A percentile compares a stretch with the other conserved stretches of the same genome.
Conservation (phyloP, 1,140 invertebrate genomes). For the Neuroterus valhalla region DNA sequence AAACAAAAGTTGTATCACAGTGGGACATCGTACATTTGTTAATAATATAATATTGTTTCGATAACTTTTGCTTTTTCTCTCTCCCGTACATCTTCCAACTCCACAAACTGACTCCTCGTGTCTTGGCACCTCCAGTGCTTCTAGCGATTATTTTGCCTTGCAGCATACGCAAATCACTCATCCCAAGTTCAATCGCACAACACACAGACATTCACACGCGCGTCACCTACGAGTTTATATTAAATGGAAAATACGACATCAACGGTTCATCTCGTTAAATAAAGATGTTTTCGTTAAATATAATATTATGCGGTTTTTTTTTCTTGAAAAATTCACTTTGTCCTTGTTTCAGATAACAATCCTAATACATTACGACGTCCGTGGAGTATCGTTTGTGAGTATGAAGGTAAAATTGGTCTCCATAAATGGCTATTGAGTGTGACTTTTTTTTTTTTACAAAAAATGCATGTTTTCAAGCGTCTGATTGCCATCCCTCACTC, state of each 20-base stretch:
- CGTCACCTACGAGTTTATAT: slow-evolving; percentile 1
- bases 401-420: background rate
- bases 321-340: background rate
- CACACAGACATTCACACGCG: background rate
- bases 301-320: slow-evolving; percentile 22
- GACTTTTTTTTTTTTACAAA: background rate
- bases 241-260: slow-evolving; percentile 4
- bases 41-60: slow-evolving; percentile 70
- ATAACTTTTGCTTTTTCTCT: slow-evolving; percentile 49
- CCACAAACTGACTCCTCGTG: slow-evolving; percentile 33
- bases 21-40: slow-evolving; percentile 73
- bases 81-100: slow-evolving; percentile 31
- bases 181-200: background rate
- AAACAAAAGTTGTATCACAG: slow-evolving; percentile 74
- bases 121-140: slow-evolving; percentile 42
- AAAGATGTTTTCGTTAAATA: background rate
- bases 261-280: background rate
- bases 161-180: slow-evolving; percentile 36
- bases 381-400: background rate
- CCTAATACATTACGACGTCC: background rate
- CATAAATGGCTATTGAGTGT: background rate
- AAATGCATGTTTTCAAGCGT: slow-evolving; percentile 1
- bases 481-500: slow-evolving; percentile 10
- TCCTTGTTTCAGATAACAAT: background rate
- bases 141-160: slow-evolving; percentile 44